Base-by-base conservation (phyloP, 2,113 vertebrate genomes). In the Hiodon tergisus region DNA sequence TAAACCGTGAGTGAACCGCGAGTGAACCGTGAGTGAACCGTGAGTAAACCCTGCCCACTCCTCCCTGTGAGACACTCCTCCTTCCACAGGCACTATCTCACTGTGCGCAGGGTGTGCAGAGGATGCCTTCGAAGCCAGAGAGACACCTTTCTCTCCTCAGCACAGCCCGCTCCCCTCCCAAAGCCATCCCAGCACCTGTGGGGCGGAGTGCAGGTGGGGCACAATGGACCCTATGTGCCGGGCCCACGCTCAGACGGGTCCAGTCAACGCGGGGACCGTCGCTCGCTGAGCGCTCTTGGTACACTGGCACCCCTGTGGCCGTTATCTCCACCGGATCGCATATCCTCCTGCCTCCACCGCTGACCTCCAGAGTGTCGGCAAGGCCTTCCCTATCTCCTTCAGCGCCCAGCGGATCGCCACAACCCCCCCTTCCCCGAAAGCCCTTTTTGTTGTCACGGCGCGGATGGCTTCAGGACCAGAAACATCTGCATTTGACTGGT, bases 231-330 rank as follows among this genome's bases (percentile, higher is more conserved):
- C n/a, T 63, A 8, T 63, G 61, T 63, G 61, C 8, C 8, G 2
- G n/a, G 3, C 17, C 14, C 11, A 14, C 48, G 54, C 46, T 60
- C 16, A 63, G 60, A 48, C 14, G 60, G 16, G n/a, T 46, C 10
- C 50, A 14, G 54, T 54, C 60, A 67, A 50, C 61, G 16, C 72
- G 13, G 47, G 5, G 17, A 67, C 48, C 52, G 17, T 46, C 5
- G 4, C 55, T 9, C 62, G 4, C 61, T 6, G 6, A n/a, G 16
- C 54, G 13, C 11, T 65, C 62, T n/a, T 11, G 55, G 62, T 62
- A 74, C 72, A 74, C 17, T 67, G 72, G 11, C 17, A 55, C 62
- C 14, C 51, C 57, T 74, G 72, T 74, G 62, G 3, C 10, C 61
- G 16, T 74, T 57, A 74, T 58, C 72, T 47, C 4, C 52, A 48